Conservation (phyloP, 2,797 vertebrate genomes). For the Clarias pachynema region DNA sequence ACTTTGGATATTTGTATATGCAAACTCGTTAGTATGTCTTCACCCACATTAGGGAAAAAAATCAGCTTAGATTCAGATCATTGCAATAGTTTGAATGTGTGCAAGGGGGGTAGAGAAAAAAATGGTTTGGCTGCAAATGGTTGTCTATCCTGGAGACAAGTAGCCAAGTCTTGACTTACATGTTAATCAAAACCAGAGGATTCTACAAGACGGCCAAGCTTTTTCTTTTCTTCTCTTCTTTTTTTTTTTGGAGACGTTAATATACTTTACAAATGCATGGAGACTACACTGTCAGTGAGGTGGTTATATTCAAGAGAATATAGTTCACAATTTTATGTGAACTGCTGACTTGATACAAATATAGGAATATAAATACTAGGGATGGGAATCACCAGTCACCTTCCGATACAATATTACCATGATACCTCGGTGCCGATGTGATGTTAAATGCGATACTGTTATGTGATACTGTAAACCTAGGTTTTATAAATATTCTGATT, state of each 20-base stretch:
- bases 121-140: not conserved
- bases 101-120: no score
- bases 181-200: not conserved
- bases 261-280: not conserved
- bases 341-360: not conserved
- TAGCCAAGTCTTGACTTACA: not conserved
- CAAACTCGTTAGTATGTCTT: not conserved
- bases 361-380: not conserved
- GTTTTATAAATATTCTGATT: no score
- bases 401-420: no score
- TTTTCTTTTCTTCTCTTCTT: not conserved
- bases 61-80: not conserved
- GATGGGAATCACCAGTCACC: no score
- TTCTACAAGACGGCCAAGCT: not conserved
- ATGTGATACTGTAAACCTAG: no score
- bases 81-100: not conserved
- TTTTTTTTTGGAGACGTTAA: no score
- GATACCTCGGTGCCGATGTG: no score
- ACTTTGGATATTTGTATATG: not conserved
- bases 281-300: not conserved
- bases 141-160: no score
- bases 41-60: not conserved
- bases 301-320: not conserved
- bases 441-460: no score
- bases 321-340: not conserved